phyloP scores from a whole-genome alignment of 2,888 invertebrate species.

The Pristionchus entomophagus region DNA sequence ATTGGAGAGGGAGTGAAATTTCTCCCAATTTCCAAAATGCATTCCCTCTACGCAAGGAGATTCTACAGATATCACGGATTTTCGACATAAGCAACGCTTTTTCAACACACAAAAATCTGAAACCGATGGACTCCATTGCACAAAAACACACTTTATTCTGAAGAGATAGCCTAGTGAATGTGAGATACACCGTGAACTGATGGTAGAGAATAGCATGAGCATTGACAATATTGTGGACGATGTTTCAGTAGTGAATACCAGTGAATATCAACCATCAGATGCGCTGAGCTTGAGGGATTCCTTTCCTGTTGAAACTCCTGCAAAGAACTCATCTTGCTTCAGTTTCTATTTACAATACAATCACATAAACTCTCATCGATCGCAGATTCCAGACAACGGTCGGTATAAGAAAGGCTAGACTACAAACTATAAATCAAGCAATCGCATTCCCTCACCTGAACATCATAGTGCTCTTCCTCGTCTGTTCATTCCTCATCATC shows the following conservation, averaged over 20 bases:
- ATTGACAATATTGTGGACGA: not conserved
- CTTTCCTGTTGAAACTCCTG: conserved; percentile 48
- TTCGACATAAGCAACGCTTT: too few species aligned
- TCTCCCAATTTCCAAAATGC: not conserved
- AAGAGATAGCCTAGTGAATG: not conserved
- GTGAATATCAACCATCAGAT: not conserved
- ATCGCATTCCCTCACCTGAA: conserved; percentile 40
- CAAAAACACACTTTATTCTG: not conserved
- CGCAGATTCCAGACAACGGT: too few species aligned
- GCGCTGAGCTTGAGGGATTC: conserved; percentile 34
- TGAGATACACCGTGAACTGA: not conserved
- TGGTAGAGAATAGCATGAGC: not conserved
- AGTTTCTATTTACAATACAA: too few species aligned
- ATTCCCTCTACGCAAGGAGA: too few species aligned
- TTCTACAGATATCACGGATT: too few species aligned
- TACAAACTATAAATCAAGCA: too few species aligned
- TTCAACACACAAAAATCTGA: too few species aligned
- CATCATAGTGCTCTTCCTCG: conserved; percentile 49
- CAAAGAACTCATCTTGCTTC: not conserved
- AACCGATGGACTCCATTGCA: not conserved
- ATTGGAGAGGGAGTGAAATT: not conserved
- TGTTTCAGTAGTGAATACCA: not conserved
- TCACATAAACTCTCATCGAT: too few species aligned
- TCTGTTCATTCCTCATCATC: conserved; percentile 37
- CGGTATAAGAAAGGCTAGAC: too few species aligned